Evolutionary conservation across 2,113 vertebrate genomes (phyloP).

Genomic region (Leptobrachium ailaonicum): DNA sequence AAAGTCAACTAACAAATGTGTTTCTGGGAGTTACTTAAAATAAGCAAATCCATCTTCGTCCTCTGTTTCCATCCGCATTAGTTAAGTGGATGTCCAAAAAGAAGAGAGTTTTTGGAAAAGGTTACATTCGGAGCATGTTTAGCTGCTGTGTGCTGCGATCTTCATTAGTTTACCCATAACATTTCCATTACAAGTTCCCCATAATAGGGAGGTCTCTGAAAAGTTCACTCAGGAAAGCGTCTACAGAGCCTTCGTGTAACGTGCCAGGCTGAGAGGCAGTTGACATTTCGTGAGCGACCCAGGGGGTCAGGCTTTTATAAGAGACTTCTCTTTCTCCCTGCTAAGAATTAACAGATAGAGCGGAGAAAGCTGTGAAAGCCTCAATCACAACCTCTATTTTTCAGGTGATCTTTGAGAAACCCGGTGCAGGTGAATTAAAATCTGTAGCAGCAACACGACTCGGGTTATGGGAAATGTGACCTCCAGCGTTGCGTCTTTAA

Average conservation of each 20-base stretch:
- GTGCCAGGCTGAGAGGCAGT: conserved; percentile 34
- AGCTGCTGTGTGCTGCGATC: background rate
- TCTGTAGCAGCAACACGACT: conserved; percentile 39
- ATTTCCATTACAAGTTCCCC: background rate
- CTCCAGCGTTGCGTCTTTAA: conserved; percentile 51
- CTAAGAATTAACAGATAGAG: conserved; percentile 11
- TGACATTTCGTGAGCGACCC: conserved; percentile 34
- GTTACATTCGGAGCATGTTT: background rate
- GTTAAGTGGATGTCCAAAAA: background rate
- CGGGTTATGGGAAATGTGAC: conserved; percentile 51
- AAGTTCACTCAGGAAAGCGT: conserved; percentile 30
- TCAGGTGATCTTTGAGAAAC: conserved; percentile 50
- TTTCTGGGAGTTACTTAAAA: background rate
- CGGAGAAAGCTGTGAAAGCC: conserved; percentile 11
- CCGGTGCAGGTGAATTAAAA: conserved; percentile 47
- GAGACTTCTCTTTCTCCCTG: conserved; percentile 7
- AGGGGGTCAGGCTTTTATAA: conserved; percentile 42
- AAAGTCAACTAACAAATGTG: no score
- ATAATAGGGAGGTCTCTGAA: conserved; percentile 18
- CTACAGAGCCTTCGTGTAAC: conserved; percentile 27
- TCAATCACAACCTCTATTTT: background rate
- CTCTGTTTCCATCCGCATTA: conserved; percentile 1
- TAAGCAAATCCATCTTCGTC: background rate
- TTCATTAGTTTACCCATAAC: background rate
- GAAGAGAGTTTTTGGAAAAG: conserved; percentile 1